Conservation (phyloP, 53 echinoderm and acorn worm species). For the Echinometra lucunter region DNA sequence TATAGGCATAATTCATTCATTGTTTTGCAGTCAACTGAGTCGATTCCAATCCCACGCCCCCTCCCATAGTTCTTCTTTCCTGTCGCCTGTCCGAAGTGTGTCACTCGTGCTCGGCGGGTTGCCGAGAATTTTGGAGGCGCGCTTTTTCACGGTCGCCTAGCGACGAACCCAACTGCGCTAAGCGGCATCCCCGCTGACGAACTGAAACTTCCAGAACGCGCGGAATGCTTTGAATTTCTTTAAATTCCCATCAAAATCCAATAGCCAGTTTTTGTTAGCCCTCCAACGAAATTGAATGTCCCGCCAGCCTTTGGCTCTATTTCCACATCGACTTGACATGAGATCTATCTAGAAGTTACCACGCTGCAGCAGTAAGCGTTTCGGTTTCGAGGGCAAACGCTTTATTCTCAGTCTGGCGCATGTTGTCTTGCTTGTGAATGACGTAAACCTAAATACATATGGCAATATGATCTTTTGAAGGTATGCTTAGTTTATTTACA, state of each 20-base stretch:
- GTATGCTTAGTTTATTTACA: constrained; percentile 55
- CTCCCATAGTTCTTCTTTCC: neutral
- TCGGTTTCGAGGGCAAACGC: constrained; percentile 57
- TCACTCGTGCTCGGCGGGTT: constrained; percentile 33
- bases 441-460: constrained; percentile 60
- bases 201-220: neutral
- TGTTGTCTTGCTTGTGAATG: constrained; percentile 45
- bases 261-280: constrained; percentile 21
- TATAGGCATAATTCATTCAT: no score
- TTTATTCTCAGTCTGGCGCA: neutral
- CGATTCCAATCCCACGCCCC: no score
- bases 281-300: constrained; percentile 20
- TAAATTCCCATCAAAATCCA: constrained; percentile 53
- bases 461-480: constrained; percentile 5
- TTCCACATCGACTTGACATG: neutral
- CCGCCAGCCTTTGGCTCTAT: neutral
- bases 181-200: constrained; percentile 51
- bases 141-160: constrained; percentile 42
- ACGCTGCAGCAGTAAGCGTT: constrained; percentile 20
- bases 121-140: constrained; percentile 24
- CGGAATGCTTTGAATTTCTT: constrained; percentile 27
- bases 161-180: constrained; percentile 36
- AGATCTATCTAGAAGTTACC: neutral
- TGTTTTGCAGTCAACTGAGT: no score
- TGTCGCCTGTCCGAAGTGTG: constrained; percentile 25